Conservation (phyloP, 2,113 vertebrate genomes). For the Psettodes erumei region DNA sequence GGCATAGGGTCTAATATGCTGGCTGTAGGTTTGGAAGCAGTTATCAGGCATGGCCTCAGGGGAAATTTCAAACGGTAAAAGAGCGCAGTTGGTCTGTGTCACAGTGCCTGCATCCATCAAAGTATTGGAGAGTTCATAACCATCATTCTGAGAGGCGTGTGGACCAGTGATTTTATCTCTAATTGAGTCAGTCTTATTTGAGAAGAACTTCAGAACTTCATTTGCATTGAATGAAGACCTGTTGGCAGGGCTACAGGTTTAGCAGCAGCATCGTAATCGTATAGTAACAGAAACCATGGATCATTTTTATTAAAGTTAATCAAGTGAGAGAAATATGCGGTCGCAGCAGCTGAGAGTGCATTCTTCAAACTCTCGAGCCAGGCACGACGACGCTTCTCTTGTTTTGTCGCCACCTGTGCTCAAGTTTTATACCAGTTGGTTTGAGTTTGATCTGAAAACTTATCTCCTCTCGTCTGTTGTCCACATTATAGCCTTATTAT, state of each 20-base stretch:
- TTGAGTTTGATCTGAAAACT: too few relatives aligned
- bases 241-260: not conserved
- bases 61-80: not conserved
- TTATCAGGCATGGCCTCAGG: not conserved
- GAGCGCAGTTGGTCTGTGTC: not conserved
- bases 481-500: conserved; percentile 4
- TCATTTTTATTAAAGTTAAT: too few relatives aligned
- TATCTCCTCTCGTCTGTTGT: conserved; percentile 17
- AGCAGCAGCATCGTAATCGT: not conserved
- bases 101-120: conserved; percentile 7
- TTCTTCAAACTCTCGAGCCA: not conserved
- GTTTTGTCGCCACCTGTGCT: too few relatives aligned
- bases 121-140: not conserved
- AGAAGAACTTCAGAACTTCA: not conserved
- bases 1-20: not conserved
- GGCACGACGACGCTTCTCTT: too few relatives aligned
- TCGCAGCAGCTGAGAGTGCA: not conserved
- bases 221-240: not conserved
- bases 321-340: too few relatives aligned
- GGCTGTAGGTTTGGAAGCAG: not conserved
- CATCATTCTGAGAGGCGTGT: not conserved
- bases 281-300: too few relatives aligned
- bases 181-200: not conserved
- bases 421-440: too few relatives aligned
- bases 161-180: not conserved